phyloP scores from a whole-genome alignment of 53 echinoderm and acorn worm species.

The Patiria pectinifera region DNA sequence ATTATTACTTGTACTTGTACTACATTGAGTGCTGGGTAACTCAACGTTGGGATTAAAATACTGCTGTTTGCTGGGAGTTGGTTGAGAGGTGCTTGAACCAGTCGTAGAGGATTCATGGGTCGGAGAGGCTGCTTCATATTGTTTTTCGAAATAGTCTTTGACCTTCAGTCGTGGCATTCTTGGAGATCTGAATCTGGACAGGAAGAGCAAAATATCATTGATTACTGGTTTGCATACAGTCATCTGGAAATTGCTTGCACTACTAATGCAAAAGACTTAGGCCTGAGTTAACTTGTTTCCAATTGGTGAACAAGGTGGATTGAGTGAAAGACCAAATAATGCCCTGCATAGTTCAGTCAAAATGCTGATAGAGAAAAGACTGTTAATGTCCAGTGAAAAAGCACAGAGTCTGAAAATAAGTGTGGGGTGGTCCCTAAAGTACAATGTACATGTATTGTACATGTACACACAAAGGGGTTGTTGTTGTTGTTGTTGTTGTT shows the following conservation, averaged over 20 bases:
- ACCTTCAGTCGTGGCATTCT: conserved; percentile 29
- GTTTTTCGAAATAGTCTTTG: conserved; percentile 47
- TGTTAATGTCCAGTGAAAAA: no score
- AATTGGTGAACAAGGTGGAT: background rate
- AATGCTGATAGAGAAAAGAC: no score
- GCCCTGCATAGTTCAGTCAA: no score
- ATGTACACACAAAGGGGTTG: no score
- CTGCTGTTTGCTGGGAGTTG: conserved; percentile 8
- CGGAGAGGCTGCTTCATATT: background rate
- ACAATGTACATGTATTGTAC: no score
- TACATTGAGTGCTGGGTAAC: background rate
- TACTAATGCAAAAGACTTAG: background rate
- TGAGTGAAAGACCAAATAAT: no score
- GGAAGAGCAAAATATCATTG: background rate
- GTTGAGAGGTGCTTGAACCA: background rate
- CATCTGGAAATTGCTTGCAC: background rate
- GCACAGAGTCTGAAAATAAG: no score
- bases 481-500: no score
- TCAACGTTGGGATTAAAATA: conserved; percentile 3
- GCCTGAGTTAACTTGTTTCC: background rate
- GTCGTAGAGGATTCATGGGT: background rate
- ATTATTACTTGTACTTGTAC: background rate
- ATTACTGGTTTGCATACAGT: background rate
- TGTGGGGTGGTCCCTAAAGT: no score
- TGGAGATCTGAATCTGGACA: conserved; percentile 22